Base-by-base conservation (phyloP, 2,113 vertebrate genomes). In the Poecilia latipinna region DNA sequence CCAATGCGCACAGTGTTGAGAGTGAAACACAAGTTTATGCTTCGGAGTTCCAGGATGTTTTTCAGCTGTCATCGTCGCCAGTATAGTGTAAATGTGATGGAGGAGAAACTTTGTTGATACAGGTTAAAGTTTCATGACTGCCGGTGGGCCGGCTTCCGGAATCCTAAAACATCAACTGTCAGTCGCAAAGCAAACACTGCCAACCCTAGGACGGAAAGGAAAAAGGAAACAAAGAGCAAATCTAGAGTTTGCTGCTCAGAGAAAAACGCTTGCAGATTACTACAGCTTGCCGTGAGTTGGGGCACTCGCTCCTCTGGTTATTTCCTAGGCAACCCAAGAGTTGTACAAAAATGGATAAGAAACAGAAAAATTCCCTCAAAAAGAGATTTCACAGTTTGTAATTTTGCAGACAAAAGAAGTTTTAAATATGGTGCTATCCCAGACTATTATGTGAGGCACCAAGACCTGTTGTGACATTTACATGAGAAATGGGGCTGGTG, bases 391-490 rank as follows among this genome's bases (percentile, higher is more conserved):
- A 83, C 90, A 84, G 70, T 94, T 93, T 92, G 93, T 95, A 94
- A 95, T 96, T 96, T 95, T 94, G 88, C 92, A 91, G 91, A 96
- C 94, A 95, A 95, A 93, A 88, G 92, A 94, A 94, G 83, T 87
- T 94, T 94, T 92, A 91, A 92, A 87, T 92, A 90, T 93, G 51
- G 94, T 94, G 94, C 91, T 95, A 93, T 94, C 95, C 89, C 89
- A 88, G 96, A 96, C 95, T 92, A 94, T 96, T 95, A 93, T 95
- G 89, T 92, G 67, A 84, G 91, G 85, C 95, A 92, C 89, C 92
- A 88, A 90, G 94, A 95, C 93, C 92, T 94, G 86, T 95, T 93
- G 93, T 93, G 89, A 93, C 95, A 97, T 97, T 97, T 96, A 95
- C 96, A 97, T 97, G 94, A 96, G 95, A 94, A 97, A 95, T 94